phyloP scores from a whole-genome alignment of 2,113 vertebrate species.

The Takifugu bimaculatus region DNA sequence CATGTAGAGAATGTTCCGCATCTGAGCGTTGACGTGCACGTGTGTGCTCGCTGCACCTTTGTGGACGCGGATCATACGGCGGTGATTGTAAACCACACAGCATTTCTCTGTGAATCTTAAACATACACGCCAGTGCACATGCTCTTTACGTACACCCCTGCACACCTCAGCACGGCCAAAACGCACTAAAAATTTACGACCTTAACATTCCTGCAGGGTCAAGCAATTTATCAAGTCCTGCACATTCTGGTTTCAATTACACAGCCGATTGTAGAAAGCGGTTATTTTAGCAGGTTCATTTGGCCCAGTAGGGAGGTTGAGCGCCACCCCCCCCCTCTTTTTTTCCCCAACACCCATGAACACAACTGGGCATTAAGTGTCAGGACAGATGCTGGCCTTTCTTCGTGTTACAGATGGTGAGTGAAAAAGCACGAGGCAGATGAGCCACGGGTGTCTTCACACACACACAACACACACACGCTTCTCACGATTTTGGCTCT shows the following conservation, averaged over 20 bases:
- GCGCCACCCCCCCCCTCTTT: conserved; percentile 45
- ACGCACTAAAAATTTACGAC: conserved; percentile 94
- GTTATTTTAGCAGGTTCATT: conserved; percentile 99
- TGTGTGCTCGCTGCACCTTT: background rate
- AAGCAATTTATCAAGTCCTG: conserved; percentile 99
- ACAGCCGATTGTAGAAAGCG: conserved; percentile 91
- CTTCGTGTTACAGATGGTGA: conserved; percentile 58
- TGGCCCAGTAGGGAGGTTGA: conserved; percentile 91
- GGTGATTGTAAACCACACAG: conserved; percentile 11
- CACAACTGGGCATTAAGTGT: conserved; percentile 42
- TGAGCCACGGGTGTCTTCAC: conserved; percentile 55
- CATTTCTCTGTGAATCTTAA: conserved; percentile 30
- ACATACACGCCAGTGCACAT: conserved; percentile 43
- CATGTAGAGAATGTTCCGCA: background rate
- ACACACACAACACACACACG: conserved; percentile 3
- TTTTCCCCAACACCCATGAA: conserved; percentile 73
- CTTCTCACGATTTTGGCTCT: too few species aligned
- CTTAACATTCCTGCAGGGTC: conserved; percentile 97
- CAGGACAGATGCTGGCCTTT: conserved; percentile 47
- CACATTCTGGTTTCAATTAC: conserved; percentile 99
- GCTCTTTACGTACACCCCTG: conserved; percentile 57
- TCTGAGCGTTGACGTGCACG: background rate
- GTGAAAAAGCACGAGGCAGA: conserved; percentile 42
- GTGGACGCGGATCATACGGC: background rate
- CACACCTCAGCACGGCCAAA: conserved; percentile 70